Percentiles rank a stretch among this genome's conserved stretches.
phyloP scores from a whole-genome alignment of 1,140 invertebrate genomes.

The Brachionus plicatilis region DNA sequence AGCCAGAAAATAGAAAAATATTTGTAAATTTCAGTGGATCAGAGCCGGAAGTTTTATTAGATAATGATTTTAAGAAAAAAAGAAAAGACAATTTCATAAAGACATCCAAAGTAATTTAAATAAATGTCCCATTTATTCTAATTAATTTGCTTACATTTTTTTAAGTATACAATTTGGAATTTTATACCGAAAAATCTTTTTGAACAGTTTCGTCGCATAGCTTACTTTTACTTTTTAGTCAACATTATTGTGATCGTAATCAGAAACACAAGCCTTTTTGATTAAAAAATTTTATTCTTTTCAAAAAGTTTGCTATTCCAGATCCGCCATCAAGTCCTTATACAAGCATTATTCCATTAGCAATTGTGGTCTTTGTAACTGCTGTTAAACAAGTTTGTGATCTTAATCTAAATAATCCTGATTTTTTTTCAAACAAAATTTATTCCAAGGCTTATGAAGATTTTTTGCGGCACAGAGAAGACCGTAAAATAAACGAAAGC shows the following conservation, averaged over 20 bases:
- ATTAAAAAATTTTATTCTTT: not conserved
- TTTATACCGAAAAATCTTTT: constrained; percentile 77
- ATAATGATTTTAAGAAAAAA: not conserved
- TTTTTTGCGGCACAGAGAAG: constrained; percentile 64
- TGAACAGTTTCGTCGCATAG: constrained; percentile 75
- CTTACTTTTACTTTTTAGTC: constrained; percentile 77
- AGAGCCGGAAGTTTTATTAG: not conserved
- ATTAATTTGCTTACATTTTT: constrained; percentile 60
- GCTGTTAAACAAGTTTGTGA: constrained; percentile 57
- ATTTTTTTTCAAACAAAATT: not conserved
- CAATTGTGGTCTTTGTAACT: constrained; percentile 73
- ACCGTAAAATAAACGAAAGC: constrained; percentile 68
- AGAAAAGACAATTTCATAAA: constrained; percentile 26
- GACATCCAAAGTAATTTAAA: constrained; percentile 21
- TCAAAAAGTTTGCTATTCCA: constrained; percentile 30
- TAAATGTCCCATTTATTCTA: not conserved
- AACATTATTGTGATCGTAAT: constrained; percentile 66
- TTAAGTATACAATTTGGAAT: constrained; percentile 75
- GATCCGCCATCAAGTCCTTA: constrained; percentile 55
- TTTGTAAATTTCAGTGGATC: not conserved
- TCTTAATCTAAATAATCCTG: not conserved
- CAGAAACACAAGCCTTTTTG: not conserved
- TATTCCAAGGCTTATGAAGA: constrained; percentile 68
- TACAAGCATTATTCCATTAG: constrained; percentile 68
- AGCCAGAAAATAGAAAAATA: not conserved